Evolutionary conservation across 2,113 vertebrate genomes (phyloP).

Genomic region (Lynx canadensis): DNA sequence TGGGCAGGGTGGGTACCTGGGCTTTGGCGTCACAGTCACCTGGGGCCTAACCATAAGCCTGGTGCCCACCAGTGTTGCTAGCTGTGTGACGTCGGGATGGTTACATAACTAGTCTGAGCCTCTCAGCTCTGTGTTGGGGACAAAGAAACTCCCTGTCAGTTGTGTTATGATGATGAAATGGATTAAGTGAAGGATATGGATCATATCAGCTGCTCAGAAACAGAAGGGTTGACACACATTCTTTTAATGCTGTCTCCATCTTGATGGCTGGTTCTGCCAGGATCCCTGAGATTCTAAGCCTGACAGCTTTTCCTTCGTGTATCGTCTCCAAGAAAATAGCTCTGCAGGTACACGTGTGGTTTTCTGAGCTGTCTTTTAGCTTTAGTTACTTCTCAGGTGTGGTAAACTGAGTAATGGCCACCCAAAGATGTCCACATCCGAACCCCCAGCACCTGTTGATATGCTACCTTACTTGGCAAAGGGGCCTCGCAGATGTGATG

Average conservation of each 20-base stretch:
- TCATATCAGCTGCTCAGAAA: neutral
- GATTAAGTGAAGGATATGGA: neutral
- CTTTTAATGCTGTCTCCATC: neutral
- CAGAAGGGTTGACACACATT: neutral
- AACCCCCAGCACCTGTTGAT: neutral
- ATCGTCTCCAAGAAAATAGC: neutral
- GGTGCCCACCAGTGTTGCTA: accelerated
- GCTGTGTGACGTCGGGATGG: neutral
- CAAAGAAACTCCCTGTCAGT: neutral
- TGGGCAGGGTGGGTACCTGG: neutral
- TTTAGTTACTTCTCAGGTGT: neutral
- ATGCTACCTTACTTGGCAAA: neutral
- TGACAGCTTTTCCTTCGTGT: neutral
- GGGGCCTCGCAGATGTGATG: neutral
- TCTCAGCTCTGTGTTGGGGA: neutral
- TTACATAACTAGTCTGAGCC: neutral
- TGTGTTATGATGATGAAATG: neutral
- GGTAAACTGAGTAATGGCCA: neutral
- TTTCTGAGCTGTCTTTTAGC: neutral
- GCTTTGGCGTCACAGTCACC: neutral
- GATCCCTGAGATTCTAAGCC: neutral
- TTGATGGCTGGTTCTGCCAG: neutral
- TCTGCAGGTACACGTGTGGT: too few species aligned
- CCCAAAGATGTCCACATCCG: too few species aligned
- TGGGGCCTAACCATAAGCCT: neutral